Conservation (phyloP, 2,113 vertebrate genomes). For the Glaucidium brasilianum region DNA sequence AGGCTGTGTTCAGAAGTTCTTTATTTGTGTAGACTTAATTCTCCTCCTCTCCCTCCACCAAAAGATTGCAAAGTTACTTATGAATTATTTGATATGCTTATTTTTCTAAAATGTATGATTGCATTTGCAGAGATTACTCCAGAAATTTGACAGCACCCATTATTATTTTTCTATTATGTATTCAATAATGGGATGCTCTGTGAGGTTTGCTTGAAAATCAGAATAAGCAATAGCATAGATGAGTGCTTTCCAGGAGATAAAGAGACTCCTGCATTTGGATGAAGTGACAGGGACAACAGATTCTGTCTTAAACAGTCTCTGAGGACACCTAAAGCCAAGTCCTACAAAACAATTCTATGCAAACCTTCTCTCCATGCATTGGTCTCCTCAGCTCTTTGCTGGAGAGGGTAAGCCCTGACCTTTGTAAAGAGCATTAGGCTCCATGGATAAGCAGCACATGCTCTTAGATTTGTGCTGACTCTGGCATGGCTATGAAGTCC, state of each 20-base stretch:
- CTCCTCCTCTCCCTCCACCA: not conserved
- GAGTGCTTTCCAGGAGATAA: not conserved
- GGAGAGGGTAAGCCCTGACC: not conserved
- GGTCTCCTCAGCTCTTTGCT: not conserved
- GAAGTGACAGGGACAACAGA: not conserved
- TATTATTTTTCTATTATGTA: slow-evolving; percentile 10
- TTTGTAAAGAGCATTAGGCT: not conserved
- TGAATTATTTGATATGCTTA: not conserved
- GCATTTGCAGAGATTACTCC: not conserved
- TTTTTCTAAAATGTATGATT: slow-evolving; percentile 6
- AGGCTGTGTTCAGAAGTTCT: not conserved
- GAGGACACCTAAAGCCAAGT: not conserved
- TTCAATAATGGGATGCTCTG: not conserved
- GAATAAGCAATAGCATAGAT: not conserved
- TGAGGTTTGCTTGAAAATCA: not conserved
- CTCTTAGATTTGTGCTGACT: not conserved
- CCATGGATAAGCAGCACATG: not conserved
- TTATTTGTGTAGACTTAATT: not conserved
- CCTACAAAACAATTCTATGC: not conserved
- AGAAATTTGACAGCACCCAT: slow-evolving; percentile 12
- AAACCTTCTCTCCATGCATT: accelerated
- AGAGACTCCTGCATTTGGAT: not conserved
- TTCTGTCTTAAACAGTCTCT: not conserved
- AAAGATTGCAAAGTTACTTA: not conserved
- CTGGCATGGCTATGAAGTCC: not conserved